Percentiles rank a stretch among this genome's conserved stretches.
These are phyloP conservation scores for Acrossocheilus fasciatus DNA, from an alignment of 2,797 vertebrate genomes.

Conservation along the genomic window DNA sequence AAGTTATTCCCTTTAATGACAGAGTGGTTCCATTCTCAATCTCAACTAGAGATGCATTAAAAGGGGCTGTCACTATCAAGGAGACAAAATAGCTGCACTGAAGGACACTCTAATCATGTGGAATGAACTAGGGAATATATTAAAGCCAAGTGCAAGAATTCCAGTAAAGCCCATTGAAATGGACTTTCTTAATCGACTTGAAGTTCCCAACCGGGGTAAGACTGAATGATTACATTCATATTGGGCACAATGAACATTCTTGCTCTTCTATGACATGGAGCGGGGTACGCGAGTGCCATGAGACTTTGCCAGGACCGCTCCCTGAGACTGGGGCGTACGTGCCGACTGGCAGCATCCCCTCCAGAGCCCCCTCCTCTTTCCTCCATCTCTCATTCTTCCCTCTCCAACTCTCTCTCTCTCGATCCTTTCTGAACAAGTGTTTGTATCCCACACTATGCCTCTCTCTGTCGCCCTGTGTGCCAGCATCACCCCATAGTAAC, in stretches of 20 bases:
- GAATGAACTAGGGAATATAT: conserved; percentile 38
- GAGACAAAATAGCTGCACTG: conserved; percentile 2
- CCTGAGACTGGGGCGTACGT: conserved; percentile 70
- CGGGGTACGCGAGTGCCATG: conserved; percentile 63
- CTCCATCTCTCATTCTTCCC: conserved; percentile 41
- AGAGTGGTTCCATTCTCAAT: background rate
- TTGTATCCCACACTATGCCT: conserved; percentile 41
- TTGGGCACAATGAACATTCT: conserved; percentile 73
- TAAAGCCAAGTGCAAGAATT: conserved; percentile 40
- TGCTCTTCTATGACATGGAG: conserved; percentile 66
- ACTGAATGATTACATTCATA: conserved; percentile 78
- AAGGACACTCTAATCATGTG: background rate
- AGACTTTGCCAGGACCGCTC: conserved; percentile 57
- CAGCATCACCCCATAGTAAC: conserved; percentile 69
- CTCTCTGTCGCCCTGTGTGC: conserved; percentile 56
- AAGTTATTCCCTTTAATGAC: background rate
- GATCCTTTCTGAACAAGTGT: conserved; percentile 42
- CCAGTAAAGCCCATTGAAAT: conserved; percentile 52
- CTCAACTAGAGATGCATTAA: conserved; percentile 7
- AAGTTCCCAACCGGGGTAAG: conserved; percentile 56
- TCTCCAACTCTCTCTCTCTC: conserved; percentile 24
- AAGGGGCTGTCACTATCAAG: background rate
- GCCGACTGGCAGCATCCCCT: conserved; percentile 70
- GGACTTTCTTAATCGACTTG: conserved; percentile 63
- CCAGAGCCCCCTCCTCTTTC: conserved; percentile 33